These are phyloP conservation scores for Hylyphantes graminicola DNA, from an alignment of 1,140 invertebrate species.

Conservation along the genomic window DNA sequence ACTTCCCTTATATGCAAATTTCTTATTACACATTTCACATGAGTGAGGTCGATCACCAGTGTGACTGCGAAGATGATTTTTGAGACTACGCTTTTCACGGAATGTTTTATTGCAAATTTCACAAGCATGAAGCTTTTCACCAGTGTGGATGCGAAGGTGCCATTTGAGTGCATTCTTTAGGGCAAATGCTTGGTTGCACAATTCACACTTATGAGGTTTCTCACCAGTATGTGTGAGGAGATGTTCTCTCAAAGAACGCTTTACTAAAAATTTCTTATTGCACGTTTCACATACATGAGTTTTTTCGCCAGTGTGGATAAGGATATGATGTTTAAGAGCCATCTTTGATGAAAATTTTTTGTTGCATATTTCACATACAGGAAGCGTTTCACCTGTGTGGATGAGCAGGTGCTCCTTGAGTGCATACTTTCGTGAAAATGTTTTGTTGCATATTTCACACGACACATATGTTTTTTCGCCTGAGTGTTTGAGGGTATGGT, in stretches of 20 bases:
- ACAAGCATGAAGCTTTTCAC: slow-evolving; percentile 68
- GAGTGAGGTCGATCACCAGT: slow-evolving; percentile 59
- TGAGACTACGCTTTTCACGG: slow-evolving; percentile 20
- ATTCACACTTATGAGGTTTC: slow-evolving; percentile 63
- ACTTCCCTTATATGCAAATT: slow-evolving; percentile 42
- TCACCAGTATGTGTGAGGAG: too few species aligned
- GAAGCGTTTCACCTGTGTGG: slow-evolving; percentile 65
- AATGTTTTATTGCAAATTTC: slow-evolving; percentile 70
- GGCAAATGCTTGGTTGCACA: slow-evolving; percentile 67
- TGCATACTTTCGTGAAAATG: slow-evolving; percentile 69
- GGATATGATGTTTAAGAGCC: slow-evolving; percentile 67
- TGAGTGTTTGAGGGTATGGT: too few species aligned
- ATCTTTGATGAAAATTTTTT: slow-evolving; percentile 67
- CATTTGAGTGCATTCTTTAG: slow-evolving; percentile 67
- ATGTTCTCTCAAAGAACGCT: too few species aligned
- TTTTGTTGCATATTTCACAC: slow-evolving; percentile 69
- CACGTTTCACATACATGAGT: slow-evolving; percentile 58
- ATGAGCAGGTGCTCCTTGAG: slow-evolving; percentile 62
- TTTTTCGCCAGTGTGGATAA: slow-evolving; percentile 69
- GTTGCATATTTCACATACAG: slow-evolving; percentile 64
- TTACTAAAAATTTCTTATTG: too few species aligned
- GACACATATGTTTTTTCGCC: too few species aligned
- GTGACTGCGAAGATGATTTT: slow-evolving; percentile 44
- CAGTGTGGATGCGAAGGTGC: slow-evolving; percentile 68
- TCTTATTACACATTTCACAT: slow-evolving; percentile 58